phyloP scores from a whole-genome alignment of 2,888 invertebrate species.

The Notodonta dromedarius region DNA sequence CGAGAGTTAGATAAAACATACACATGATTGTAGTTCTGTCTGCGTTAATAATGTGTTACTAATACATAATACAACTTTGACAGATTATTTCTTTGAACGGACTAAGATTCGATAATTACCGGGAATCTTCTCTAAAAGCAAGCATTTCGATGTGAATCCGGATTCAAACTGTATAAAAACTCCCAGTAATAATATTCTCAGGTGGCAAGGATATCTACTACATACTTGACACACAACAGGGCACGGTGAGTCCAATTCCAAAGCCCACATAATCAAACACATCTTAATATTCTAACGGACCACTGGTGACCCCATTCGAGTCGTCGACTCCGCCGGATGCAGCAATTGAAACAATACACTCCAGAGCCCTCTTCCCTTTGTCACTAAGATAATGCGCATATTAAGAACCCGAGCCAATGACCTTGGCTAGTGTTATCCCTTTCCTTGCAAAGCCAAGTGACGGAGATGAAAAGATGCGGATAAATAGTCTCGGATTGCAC shows the following conservation, averaged over 20 bases:
- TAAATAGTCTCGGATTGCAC: background rate
- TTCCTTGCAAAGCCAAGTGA: background rate
- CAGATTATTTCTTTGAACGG: too few species aligned
- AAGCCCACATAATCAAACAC: too few species aligned
- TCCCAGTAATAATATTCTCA: too few species aligned
- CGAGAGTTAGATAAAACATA: conserved; percentile 8
- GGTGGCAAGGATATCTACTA: too few species aligned
- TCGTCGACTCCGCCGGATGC: conserved; percentile 19
- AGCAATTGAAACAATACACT: conserved; percentile 29
- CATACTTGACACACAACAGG: too few species aligned
- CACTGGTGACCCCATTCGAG: conserved; percentile 7
- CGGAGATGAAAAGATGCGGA: background rate
- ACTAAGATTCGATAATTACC: too few species aligned
- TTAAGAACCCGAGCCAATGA: conserved; percentile 1
- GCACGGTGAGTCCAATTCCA: too few species aligned
- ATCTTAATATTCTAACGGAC: background rate
- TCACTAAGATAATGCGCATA: conserved; percentile 14
- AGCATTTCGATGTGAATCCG: too few species aligned
- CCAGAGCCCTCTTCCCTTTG: conserved; percentile 14
- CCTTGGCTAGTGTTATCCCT: background rate
- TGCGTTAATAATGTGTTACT: too few species aligned
- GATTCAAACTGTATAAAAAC: too few species aligned
- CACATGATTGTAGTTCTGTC: background rate
- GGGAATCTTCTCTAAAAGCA: too few species aligned
- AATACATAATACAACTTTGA: too few species aligned